Percentiles rank a stretch among this genome's conserved stretches.
These are phyloP conservation scores for Acomys russatus DNA, from an alignment of 2,797 vertebrate species.

Conservation along the genomic window DNA sequence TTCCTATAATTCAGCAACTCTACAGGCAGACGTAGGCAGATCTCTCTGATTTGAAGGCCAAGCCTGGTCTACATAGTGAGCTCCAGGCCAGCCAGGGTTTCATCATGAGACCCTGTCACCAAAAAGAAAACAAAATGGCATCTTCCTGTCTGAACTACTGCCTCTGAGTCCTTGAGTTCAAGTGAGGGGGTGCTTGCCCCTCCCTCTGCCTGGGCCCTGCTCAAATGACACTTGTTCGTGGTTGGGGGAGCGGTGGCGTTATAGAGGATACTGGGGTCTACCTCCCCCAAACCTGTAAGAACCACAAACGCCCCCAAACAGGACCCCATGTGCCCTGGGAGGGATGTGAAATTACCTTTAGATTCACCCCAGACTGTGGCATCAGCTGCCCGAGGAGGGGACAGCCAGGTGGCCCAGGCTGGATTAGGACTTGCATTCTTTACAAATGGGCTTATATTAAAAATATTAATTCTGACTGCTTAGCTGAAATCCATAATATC, in stretches of 20 bases:
- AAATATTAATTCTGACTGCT: conserved; percentile 68
- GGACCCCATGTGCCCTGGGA: background rate
- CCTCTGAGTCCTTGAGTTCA: background rate
- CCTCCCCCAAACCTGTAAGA: background rate
- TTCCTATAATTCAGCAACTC: background rate
- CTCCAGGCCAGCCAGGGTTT: background rate
- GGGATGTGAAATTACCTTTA: background rate
- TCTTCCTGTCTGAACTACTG: background rate
- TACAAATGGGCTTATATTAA: conserved; percentile 14
- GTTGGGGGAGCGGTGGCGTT: rapidly evolving
- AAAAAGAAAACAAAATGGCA: background rate
- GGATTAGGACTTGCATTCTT: background rate
- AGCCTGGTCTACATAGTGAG: background rate
- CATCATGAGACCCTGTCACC: background rate
- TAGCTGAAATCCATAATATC: conserved; percentile 29
- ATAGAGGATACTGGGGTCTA: background rate
- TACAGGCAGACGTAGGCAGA: background rate
- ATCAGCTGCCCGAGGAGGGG: background rate
- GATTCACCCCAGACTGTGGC: background rate
- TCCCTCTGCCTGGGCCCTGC: background rate
- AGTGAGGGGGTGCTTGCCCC: background rate
- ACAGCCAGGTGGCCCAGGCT: background rate
- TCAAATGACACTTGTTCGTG: background rate
- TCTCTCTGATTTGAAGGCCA: background rate
- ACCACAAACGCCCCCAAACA: background rate